Conservation (phyloP, 2,888 invertebrate species). For the Drosophila kanekoi region DNA sequence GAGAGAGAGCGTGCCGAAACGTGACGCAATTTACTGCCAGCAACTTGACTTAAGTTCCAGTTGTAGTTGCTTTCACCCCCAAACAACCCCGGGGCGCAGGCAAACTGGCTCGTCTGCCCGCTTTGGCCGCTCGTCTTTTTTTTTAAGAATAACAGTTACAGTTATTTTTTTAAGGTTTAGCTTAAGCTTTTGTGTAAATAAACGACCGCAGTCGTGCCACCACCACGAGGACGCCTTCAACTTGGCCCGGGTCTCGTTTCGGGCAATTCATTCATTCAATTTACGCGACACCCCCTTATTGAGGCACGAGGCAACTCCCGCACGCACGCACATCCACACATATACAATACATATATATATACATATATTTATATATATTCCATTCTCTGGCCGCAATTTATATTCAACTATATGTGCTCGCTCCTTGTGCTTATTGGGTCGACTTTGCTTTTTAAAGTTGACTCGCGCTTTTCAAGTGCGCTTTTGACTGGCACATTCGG, state of each 20-base stretch:
- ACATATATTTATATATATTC: slow-evolving; percentile 15
- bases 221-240: slow-evolving; percentile 45
- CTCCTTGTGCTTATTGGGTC: slow-evolving; percentile 20
- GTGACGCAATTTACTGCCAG: slow-evolving; percentile 82
- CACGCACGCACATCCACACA: slow-evolving; percentile 3
- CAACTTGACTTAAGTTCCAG: slow-evolving; percentile 73
- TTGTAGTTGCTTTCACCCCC: slow-evolving; percentile 59
- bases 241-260: slow-evolving; percentile 50
- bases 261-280: slow-evolving; percentile 82
- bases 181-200: slow-evolving; percentile 83
- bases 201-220: slow-evolving; percentile 72
- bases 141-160: slow-evolving; percentile 80
- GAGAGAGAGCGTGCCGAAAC: slow-evolving; percentile 71
- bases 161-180: slow-evolving; percentile 82
- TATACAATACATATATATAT: slow-evolving; percentile 2
- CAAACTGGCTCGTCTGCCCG: slow-evolving; percentile 48
- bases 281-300: slow-evolving; percentile 80
- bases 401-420: slow-evolving; percentile 33
- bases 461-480: slow-evolving; percentile 66
- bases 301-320: slow-evolving; percentile 37
- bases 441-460: slow-evolving; percentile 60
- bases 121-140: slow-evolving; percentile 60
- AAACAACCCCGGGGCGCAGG: slow-evolving; percentile 53
- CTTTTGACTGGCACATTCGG: slow-evolving; percentile 51
- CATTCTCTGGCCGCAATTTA: slow-evolving; percentile 48